Percentiles rank a stretch among this genome's conserved stretches.
Conservation (phyloP, 2,888 invertebrate genomes). For the Pollenia labialis region DNA sequence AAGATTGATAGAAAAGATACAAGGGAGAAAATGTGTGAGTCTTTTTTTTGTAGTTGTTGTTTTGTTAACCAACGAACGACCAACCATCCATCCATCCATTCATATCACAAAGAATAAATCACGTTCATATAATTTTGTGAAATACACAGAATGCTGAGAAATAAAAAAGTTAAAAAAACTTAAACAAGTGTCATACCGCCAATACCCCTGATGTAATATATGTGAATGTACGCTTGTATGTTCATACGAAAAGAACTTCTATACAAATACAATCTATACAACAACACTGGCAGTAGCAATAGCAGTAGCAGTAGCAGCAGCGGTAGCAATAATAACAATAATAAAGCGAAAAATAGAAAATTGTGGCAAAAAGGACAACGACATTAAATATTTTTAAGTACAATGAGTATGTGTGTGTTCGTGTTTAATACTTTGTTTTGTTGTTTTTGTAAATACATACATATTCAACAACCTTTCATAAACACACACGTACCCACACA, state of each 20-base stretch:
- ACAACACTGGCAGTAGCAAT: constrained; percentile 2
- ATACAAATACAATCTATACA: constrained; percentile 1
- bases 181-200: constrained; percentile 67
- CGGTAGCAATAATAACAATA: constrained; percentile 48
- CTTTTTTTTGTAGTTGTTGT: constrained; percentile 8
- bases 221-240: not conserved
- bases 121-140: constrained; percentile 52
- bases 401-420: not conserved
- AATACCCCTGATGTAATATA: constrained; percentile 42
- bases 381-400: constrained; percentile 69
- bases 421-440: not conserved
- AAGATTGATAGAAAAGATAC: constrained; percentile 75
- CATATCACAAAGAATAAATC: constrained; percentile 62
- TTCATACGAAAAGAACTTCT: not conserved
- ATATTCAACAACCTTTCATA: constrained; percentile 19
- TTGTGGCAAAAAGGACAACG: constrained; percentile 70
- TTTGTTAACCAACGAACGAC: constrained; percentile 19
- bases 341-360: constrained; percentile 56
- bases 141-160: constrained; percentile 19
- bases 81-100: constrained; percentile 38
- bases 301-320: not conserved
- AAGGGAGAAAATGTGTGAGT: constrained; percentile 28
- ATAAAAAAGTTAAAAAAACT: constrained; percentile 29
- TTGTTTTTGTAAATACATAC: not conserved
- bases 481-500: constrained; percentile 27